phyloP scores from a whole-genome alignment of 1,140 invertebrate genomes.

The Trachelipus rathkii region DNA sequence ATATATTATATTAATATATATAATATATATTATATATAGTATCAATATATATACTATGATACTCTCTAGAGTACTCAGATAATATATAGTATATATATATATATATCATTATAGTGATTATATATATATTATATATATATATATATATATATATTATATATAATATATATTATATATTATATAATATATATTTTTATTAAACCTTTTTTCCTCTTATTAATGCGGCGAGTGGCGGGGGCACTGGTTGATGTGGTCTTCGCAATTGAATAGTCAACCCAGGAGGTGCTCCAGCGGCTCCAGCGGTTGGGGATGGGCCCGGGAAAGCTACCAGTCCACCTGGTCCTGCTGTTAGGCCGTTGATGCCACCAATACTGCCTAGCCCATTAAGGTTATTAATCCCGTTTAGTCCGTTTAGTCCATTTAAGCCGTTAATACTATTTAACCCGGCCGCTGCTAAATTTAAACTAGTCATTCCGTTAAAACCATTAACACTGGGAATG shows the following conservation, averaged over 20 bases:
- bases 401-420: not conserved
- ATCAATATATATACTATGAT: no score
- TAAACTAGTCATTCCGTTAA: not conserved
- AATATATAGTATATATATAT: no score
- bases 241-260: not conserved
- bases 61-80: no score
- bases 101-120: no score
- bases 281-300: not conserved
- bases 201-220: conserved; percentile 8
- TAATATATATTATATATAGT: no score
- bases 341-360: not conserved
- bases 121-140: no score
- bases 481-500: not conserved
- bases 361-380: not conserved
- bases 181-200: not conserved
- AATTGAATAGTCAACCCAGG: not conserved
- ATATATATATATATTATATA: no score
- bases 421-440: conserved; percentile 4
- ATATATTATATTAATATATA: no score
- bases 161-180: no score
- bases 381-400: not conserved
- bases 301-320: not conserved
- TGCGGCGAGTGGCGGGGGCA: not conserved
- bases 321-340: not conserved
- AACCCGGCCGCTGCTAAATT: not conserved